These are phyloP conservation scores for Sclerurus mexicanus DNA, from an alignment of 2,113 vertebrate species.

Conservation along the genomic window DNA sequence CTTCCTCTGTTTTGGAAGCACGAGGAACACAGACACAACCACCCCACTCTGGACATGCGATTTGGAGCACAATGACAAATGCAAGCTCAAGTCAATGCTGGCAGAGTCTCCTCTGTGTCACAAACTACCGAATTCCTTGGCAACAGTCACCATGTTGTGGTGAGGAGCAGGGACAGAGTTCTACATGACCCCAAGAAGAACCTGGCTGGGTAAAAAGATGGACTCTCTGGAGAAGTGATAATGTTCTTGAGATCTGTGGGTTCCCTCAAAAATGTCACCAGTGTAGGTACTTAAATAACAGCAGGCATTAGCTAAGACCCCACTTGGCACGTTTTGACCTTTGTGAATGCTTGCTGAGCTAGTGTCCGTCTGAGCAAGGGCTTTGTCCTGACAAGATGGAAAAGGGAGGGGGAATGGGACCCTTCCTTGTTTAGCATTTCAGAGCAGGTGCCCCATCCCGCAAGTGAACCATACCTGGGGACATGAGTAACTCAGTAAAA, in stretches of 20 bases:
- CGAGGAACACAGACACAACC: neutral
- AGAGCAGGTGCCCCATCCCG: neutral
- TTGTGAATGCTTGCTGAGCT: neutral
- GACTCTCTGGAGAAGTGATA: neutral
- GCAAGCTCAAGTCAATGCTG: neutral
- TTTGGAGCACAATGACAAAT: neutral
- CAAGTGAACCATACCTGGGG: neutral
- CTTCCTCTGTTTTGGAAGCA: constrained; percentile 15
- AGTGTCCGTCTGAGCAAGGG: neutral
- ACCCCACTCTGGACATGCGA: neutral
- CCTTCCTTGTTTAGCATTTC: neutral
- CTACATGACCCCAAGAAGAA: neutral
- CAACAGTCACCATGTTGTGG: neutral
- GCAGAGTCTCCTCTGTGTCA: neutral
- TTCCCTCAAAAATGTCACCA: neutral
- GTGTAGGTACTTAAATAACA: neutral
- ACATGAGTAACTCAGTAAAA: neutral
- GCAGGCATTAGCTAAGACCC: neutral
- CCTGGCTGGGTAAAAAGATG: neutral
- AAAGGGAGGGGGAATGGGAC: neutral
- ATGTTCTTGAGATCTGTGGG: neutral
- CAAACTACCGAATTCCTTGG: neutral
- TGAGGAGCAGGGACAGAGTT: neutral
- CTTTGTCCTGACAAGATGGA: neutral
- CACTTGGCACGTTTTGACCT: neutral